Base-by-base conservation (phyloP, 2,797 vertebrate species). In the Melanotaenia nigrans region DNA sequence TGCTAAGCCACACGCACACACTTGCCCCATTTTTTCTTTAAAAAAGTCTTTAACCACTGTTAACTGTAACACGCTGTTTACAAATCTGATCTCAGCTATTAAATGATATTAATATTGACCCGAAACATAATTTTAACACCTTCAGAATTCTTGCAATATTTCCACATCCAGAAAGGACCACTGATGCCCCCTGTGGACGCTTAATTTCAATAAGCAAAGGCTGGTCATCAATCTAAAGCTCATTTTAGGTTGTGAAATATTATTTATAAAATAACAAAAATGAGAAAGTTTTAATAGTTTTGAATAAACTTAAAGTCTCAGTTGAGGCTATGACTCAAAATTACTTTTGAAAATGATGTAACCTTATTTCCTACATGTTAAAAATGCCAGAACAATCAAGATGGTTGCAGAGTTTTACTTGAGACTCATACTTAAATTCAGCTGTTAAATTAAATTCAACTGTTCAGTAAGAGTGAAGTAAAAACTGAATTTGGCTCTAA, bases 111-210 rank as follows among this genome's bases (percentile, higher is more conserved):
- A 9, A 32, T 11, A 8, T 20, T 62, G 3, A 40, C 25, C 45
- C 18, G 38, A 64, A 45, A 16, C 16, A 49, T 5, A 55, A 55
- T 40, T 18, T 24, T 57, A 57, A 30, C 35, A 56, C 8, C 30
- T 33, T 8, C 47, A 38, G 16, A 40, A 49, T 2, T 32, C 57
- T 4, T 2, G 0, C 8, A 1, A 40, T 59, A 53, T 47, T 5
- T 25, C 20, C 58, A 7, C 42, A 47, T 78, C 70, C 47, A 57
- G 40, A n/a, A 57, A 88, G 58, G 86, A 78, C 16, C 86, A 68
- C 71, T 79, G 53, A 63, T 85, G 91, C 91, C 90, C 90, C 87
- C 78, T 90, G 83, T 88, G 84, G 93, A 81, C 68, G 65, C 40
- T 53, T 63, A 55, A 60, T 58, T 47, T 58, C 10, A 82, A 4